A percentile compares a stretch with the other conserved stretches of the same genome.
Evolutionary conservation across 1,140 invertebrate genomes (phyloP).

Genomic region (Drosophila melanica): DNA sequence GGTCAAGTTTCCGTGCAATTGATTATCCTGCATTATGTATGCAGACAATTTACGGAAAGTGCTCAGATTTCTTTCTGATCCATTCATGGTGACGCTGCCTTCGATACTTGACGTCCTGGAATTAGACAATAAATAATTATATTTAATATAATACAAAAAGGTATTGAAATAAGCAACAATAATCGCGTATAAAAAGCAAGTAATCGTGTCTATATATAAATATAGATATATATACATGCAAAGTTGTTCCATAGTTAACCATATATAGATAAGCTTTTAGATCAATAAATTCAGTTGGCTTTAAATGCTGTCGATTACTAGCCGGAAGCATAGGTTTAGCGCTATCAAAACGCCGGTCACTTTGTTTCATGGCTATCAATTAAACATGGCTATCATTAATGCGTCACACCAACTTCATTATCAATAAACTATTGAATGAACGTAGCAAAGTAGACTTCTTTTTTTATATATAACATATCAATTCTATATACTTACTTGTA

Average conservation of each 20-base stretch:
- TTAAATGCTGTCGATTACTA: slow-evolving; percentile 46
- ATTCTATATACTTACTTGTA: slow-evolving; percentile 88
- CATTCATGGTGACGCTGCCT: slow-evolving; percentile 94
- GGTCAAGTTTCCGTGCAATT: slow-evolving; percentile 95
- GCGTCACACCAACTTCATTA: neutral
- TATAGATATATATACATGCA: slow-evolving; percentile 9
- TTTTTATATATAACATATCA: slow-evolving; percentile 33
- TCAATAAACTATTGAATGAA: neutral
- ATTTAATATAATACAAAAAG: neutral
- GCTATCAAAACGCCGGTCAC: neutral
- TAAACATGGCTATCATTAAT: slow-evolving; percentile 1
- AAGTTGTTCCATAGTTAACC: slow-evolving; percentile 50
- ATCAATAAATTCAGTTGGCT: slow-evolving; percentile 14
- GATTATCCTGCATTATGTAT: slow-evolving; percentile 99
- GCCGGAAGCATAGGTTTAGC: slow-evolving; percentile 33
- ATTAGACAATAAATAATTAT: neutral
- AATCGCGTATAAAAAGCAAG: neutral
- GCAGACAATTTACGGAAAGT: slow-evolving; percentile 96
- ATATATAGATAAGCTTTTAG: slow-evolving; percentile 20
- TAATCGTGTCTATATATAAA: neutral
- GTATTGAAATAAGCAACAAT: neutral
- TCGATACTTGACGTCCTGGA: slow-evolving; percentile 89
- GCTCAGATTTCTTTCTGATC: slow-evolving; percentile 93
- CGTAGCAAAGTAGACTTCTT: neutral
- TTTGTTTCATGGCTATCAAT: slow-evolving; percentile 1